A percentile compares a stretch with the other conserved stretches of the same genome.
These are phyloP conservation scores for Schrankia costaestrigalis DNA, from an alignment of 2,888 invertebrate genomes.

Conservation along the genomic window DNA sequence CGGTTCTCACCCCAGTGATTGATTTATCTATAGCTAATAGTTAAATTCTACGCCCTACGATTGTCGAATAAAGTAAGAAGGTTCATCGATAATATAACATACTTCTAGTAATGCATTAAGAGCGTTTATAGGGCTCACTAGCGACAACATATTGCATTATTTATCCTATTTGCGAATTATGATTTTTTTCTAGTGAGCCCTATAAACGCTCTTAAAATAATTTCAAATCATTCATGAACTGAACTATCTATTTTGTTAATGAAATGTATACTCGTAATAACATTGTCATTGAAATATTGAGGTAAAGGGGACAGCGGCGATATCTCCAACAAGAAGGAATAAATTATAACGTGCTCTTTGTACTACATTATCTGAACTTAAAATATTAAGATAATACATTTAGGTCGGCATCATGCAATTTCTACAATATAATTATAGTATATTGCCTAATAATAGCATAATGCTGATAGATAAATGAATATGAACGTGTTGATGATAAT, in stretches of 20 bases:
- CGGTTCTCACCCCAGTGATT: constrained; percentile 57
- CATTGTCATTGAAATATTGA: constrained; percentile 22
- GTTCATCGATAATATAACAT: too few species aligned
- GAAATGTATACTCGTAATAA: constrained; percentile 25
- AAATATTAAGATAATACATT: constrained; percentile 44
- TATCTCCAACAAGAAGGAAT: constrained; percentile 22
- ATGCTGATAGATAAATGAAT: constrained; percentile 23
- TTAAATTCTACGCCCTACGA: constrained; percentile 36
- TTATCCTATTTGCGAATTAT: neutral
- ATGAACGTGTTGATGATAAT: constrained; percentile 19
- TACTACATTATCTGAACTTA: constrained; percentile 33
- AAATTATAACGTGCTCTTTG: constrained; percentile 50
- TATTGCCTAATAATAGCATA: constrained; percentile 37
- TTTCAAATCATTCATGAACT: too few species aligned
- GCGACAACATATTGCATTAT: neutral
- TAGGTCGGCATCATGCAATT: constrained; percentile 57
- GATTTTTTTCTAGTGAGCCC: too few species aligned
- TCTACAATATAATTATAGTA: constrained; percentile 39
- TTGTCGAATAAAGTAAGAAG: neutral
- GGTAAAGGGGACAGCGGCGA: constrained; percentile 22
- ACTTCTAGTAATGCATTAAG: too few species aligned
- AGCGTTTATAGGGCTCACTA: too few species aligned
- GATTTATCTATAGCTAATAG: constrained; percentile 57
- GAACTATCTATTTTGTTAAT: constrained; percentile 8
- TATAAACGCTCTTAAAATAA: too few species aligned